phyloP scores from a whole-genome alignment of 2,113 vertebrate genomes.

The Oenanthe melanoleuca region DNA sequence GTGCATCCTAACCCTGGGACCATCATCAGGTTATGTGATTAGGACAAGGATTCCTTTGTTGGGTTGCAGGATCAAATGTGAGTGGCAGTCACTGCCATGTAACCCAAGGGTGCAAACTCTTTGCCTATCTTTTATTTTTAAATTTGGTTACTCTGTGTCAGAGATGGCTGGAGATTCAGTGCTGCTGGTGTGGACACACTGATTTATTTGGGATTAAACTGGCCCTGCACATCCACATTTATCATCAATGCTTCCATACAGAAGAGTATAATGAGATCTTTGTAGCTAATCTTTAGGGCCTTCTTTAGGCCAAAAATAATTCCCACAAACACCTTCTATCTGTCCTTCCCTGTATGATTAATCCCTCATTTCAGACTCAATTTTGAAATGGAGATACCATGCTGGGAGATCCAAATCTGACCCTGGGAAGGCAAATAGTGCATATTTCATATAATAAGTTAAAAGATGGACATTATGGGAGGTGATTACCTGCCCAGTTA shows the following conservation, averaged over 20 bases:
- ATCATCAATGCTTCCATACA: constrained; percentile 18
- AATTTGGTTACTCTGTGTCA: background rate
- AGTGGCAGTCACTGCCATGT: background rate
- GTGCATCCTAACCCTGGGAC: background rate
- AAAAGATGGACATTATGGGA: background rate
- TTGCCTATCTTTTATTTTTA: background rate
- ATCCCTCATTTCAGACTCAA: background rate
- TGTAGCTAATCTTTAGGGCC: constrained; percentile 31
- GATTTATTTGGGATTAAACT: background rate
- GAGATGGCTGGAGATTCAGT: background rate
- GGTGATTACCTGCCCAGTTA: background rate
- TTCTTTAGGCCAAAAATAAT: constrained; percentile 53
- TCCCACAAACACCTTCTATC: constrained; percentile 41
- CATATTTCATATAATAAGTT: background rate
- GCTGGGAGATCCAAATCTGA: background rate
- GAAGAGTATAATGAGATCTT: constrained; percentile 12
- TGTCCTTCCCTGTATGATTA: background rate
- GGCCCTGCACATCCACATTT: background rate
- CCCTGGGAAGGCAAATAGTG: background rate
- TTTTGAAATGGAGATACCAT: background rate
- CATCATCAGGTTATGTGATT: background rate
- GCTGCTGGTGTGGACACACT: background rate
- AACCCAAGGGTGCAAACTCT: background rate
- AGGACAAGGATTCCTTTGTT: background rate
- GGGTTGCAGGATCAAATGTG: background rate